Evolutionary conservation across 2,888 invertebrate species (phyloP).

Genomic region (Netelia inedita): DNA sequence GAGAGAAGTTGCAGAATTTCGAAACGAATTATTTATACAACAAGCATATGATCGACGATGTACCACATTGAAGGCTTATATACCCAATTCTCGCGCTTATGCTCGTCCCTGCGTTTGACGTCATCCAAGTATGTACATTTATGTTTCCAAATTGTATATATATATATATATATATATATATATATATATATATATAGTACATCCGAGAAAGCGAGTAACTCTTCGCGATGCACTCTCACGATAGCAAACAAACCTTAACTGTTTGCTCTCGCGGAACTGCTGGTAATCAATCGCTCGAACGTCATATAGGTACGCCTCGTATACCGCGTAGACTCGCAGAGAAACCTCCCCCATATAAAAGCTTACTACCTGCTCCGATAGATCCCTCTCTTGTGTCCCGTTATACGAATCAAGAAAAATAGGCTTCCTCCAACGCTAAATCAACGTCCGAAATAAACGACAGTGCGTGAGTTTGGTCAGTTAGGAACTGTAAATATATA

Average conservation of each 20-base stretch:
- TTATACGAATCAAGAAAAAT: slow-evolving; percentile 38
- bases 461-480: slow-evolving; percentile 25
- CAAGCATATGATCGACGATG: slow-evolving; percentile 13
- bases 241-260: slow-evolving; percentile 61
- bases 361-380: slow-evolving; percentile 17
- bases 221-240: slow-evolving; percentile 27
- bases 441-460: slow-evolving; percentile 47
- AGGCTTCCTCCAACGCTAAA: slow-evolving; percentile 40
- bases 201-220: neutral
- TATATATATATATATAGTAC: slow-evolving; percentile 14
- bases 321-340: neutral
- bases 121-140: neutral
- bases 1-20: slow-evolving; percentile 1
- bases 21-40: slow-evolving; percentile 39
- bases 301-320: slow-evolving; percentile 18
- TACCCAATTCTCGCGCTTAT: neutral
- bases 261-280: slow-evolving; percentile 57
- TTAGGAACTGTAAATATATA: slow-evolving; percentile 33
- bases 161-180: slow-evolving; percentile 12
- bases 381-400: slow-evolving; percentile 2
- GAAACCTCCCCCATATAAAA: neutral
- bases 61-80: neutral
- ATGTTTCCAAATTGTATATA: neutral
- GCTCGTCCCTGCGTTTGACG: slow-evolving; percentile 4
- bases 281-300: slow-evolving; percentile 57